Conservation (phyloP, 2,113 vertebrate species). For the Rhizomys pruinosus region DNA sequence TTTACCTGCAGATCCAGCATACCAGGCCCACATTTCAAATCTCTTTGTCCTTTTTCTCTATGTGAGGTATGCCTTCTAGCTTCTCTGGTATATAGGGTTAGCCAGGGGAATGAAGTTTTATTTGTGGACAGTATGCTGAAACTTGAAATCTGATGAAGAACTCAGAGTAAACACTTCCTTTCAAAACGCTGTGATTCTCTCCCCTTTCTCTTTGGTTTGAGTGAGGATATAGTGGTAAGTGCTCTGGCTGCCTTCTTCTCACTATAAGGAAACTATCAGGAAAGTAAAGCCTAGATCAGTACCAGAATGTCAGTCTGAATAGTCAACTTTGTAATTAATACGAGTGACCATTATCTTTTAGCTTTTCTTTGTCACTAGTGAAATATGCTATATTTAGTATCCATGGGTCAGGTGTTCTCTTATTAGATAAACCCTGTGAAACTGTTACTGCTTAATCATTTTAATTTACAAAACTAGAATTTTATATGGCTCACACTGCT, state of each 20-base stretch:
- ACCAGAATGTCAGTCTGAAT: not conserved
- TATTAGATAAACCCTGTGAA: not conserved
- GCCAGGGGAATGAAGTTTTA: not conserved
- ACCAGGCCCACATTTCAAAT: not conserved
- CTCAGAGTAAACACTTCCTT: not conserved
- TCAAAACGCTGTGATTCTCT: not conserved
- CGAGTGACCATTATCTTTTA: not conserved
- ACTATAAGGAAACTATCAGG: not conserved
- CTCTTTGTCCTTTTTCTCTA: not conserved
- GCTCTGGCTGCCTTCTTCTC: not conserved
- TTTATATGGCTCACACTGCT: not conserved
- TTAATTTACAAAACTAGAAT: conserved; percentile 8
- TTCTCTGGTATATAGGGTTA: not conserved
- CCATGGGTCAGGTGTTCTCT: not conserved
- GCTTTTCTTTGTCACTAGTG: not conserved
- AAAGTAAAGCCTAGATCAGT: not conserved
- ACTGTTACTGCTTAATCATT: not conserved
- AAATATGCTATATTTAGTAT: not conserved
- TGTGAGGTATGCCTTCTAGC: not conserved
- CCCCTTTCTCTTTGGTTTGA: not conserved
- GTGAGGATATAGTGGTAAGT: not conserved
- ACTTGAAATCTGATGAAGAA: not conserved
- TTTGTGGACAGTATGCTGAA: not conserved
- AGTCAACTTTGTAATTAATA: not conserved
- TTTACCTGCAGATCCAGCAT: too few relatives aligned